A percentile compares a stretch with the other conserved stretches of the same genome.
Evolutionary conservation across 2,888 invertebrate species (phyloP).

Genomic region (Nysson spinosus): DNA sequence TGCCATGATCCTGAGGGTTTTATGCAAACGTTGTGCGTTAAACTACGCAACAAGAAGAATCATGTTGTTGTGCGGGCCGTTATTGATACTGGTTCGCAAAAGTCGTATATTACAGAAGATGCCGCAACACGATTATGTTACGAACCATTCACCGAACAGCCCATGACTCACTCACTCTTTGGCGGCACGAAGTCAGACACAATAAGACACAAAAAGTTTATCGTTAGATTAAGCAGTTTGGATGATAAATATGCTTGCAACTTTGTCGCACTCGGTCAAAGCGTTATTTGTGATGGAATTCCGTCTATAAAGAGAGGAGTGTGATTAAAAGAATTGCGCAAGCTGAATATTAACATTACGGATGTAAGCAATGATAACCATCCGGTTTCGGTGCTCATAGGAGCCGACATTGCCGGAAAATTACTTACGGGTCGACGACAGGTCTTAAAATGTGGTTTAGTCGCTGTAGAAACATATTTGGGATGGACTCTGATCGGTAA

Average conservation of each 20-base stretch:
- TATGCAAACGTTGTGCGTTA: slow-evolving; percentile 5
- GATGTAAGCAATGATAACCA: slow-evolving; percentile 7
- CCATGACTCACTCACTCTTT: slow-evolving; percentile 6
- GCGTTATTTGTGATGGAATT: slow-evolving; percentile 27
- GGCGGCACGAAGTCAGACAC: not conserved
- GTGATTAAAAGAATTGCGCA: slow-evolving; percentile 35
- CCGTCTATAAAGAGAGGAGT: slow-evolving; percentile 22
- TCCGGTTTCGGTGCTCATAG: slow-evolving; percentile 51
- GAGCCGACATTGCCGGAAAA: slow-evolving; percentile 56
- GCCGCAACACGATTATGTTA: not conserved
- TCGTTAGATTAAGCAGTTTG: slow-evolving; percentile 5
- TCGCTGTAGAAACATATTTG: not conserved
- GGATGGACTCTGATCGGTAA: not conserved
- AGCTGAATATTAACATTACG: slow-evolving; percentile 18
- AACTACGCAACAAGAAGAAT: not conserved
- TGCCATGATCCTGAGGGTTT: not conserved
- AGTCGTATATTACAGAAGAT: slow-evolving; percentile 4
- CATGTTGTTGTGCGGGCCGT: not conserved
- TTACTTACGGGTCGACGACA: slow-evolving; percentile 29
- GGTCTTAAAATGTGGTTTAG: not conserved
- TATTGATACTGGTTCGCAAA: slow-evolving; percentile 7
- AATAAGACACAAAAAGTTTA: not conserved
- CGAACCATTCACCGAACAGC: not conserved
- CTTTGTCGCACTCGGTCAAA: slow-evolving; percentile 35
- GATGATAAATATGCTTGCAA: slow-evolving; percentile 9